Conservation (phyloP, 2,113 vertebrate species). For the Clarias magur region DNA sequence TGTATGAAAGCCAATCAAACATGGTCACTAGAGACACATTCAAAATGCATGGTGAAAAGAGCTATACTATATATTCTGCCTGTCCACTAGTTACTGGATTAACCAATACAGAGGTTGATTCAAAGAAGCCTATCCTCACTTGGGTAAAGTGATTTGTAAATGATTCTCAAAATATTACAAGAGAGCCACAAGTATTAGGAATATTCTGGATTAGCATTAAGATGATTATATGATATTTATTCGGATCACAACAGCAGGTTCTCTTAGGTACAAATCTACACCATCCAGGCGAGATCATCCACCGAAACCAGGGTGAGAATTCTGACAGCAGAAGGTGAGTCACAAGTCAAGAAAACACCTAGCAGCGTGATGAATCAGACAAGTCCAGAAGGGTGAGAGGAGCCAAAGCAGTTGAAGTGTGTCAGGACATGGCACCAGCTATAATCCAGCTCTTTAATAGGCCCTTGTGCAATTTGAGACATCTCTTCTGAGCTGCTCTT, state of each 20-base stretch:
- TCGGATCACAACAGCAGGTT: not conserved
- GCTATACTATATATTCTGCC: not conserved
- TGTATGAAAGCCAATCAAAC: not conserved
- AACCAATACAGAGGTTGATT: not conserved
- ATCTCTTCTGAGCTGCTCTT: not conserved
- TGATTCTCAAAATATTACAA: not conserved
- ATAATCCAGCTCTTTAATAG: constrained; percentile 1
- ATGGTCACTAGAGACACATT: not conserved
- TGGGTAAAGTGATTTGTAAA: not conserved
- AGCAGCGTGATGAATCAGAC: not conserved
- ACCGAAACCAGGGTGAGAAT: not conserved
- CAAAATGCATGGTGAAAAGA: not conserved
- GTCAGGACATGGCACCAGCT: constrained; percentile 2
- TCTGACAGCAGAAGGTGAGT: not conserved
- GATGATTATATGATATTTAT: not conserved
- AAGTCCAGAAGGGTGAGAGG: not conserved
- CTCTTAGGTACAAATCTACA: not conserved
- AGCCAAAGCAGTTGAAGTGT: not conserved
- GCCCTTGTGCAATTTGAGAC: constrained; percentile 19
- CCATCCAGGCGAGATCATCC: not conserved
- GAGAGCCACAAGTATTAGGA: not conserved
- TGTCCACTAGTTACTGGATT: not conserved
- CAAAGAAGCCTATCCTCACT: not conserved
- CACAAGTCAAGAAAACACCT: not conserved
- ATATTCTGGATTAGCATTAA: not conserved